Percentiles rank a stretch among this genome's conserved stretches.
These are phyloP conservation scores for Mystacornis crossleyi DNA, from an alignment of 2,113 vertebrate species.

Conservation along the genomic window DNA sequence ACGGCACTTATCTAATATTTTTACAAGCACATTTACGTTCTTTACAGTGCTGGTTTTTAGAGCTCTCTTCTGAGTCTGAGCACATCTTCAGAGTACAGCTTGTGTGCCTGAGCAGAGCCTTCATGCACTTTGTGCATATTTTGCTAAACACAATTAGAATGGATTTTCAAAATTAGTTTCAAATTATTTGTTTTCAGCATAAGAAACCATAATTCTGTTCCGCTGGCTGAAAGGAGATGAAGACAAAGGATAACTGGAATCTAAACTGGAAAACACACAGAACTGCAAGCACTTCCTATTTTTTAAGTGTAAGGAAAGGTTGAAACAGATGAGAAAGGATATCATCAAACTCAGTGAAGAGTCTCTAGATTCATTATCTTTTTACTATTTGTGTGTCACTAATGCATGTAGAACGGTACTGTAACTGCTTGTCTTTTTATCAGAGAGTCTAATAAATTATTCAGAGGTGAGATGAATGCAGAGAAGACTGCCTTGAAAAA, in stretches of 20 bases:
- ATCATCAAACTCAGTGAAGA: not conserved
- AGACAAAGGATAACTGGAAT: not conserved
- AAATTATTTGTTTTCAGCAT: not conserved
- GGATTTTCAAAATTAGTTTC: not conserved
- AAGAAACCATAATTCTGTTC: not conserved
- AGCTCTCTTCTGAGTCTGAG: not conserved
- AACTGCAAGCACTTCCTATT: not conserved
- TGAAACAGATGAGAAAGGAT: not conserved
- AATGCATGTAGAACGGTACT: not conserved
- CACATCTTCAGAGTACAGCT: not conserved
- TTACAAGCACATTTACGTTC: not conserved
- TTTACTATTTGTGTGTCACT: not conserved
- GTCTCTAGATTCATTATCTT: not conserved
- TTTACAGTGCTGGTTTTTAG: not conserved
- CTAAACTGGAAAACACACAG: not conserved
- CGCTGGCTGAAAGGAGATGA: not conserved
- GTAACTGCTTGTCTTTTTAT: not conserved
- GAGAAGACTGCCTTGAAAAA: not conserved
- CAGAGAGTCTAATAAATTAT: not conserved
- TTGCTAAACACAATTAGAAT: not conserved
- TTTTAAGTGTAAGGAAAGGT: not conserved
- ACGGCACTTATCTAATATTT: not conserved
- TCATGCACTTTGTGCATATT: not conserved
- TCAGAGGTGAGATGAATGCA: not conserved
- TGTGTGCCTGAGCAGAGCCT: not conserved